Conservation (phyloP, 1,140 invertebrate species). For the Lasioglossum albipes region DNA sequence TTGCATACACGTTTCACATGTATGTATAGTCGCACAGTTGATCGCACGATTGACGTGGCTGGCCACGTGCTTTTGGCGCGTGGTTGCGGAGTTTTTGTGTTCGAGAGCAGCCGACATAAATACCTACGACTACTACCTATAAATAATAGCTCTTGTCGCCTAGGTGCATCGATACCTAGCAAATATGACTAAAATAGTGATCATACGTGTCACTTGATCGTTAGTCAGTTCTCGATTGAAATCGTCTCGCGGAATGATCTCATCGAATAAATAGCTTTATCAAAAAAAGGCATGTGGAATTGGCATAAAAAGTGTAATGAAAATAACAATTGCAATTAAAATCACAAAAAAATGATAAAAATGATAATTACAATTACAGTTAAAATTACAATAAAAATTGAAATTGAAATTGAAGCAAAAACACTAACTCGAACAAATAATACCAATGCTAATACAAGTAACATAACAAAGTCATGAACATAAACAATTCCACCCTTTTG, state of each 20-base stretch:
- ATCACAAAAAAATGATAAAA: too few relatives aligned
- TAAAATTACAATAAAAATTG: too few relatives aligned
- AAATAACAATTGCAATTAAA: too few relatives aligned
- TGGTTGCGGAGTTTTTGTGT: conserved; percentile 43
- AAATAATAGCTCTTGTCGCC: conserved; percentile 31
- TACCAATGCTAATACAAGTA: too few relatives aligned
- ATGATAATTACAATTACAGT: too few relatives aligned
- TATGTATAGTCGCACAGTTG: neutral
- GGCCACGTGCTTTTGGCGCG: conserved; percentile 57
- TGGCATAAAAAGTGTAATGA: too few relatives aligned
- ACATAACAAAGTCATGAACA: too few relatives aligned
- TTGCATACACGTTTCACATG: neutral
- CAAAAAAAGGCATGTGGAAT: too few relatives aligned
- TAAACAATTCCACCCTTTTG: too few relatives aligned
- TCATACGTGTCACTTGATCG: conserved; percentile 60
- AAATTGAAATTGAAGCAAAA: too few relatives aligned
- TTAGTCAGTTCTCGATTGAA: conserved; percentile 55
- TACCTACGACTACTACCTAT: conserved; percentile 20
- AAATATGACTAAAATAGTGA: conserved; percentile 61
- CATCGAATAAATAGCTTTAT: too few relatives aligned
- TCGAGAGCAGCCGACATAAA: conserved; percentile 39
- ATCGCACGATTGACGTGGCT: conserved; percentile 19
- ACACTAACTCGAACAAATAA: too few relatives aligned
- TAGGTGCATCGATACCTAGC: conserved; percentile 43
- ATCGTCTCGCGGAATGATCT: conserved; percentile 19